Percentiles rank a stretch among this genome's conserved stretches.
These are phyloP conservation scores for Falco punctatus DNA, from an alignment of 2,113 vertebrate genomes.

Conservation along the genomic window DNA sequence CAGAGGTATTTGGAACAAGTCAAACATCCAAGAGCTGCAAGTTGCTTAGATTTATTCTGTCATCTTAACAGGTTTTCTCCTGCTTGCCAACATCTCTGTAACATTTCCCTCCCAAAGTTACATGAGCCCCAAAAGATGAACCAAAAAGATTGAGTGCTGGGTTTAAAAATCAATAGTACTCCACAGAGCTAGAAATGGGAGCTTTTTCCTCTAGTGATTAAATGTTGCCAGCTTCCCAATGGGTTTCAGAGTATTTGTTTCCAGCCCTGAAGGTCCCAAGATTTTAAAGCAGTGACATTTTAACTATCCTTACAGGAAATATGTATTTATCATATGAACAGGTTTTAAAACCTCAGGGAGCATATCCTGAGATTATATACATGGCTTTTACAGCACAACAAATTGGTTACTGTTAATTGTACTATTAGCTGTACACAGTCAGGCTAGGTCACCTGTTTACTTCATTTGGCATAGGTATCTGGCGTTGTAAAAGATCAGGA, in stretches of 20 bases:
- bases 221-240: neutral
- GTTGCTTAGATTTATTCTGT: neutral
- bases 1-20: neutral
- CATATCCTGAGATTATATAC: neutral
- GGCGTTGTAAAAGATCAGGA: neutral
- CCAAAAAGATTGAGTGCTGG: neutral
- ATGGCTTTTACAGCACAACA: neutral
- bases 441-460: neutral
- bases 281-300: neutral
- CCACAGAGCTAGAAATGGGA: neutral
- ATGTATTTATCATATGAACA: neutral
- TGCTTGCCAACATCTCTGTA: neutral
- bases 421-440: neutral
- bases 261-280: neutral
- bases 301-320: slow-evolving; percentile 12
- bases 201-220: neutral
- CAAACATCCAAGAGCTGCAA: neutral
- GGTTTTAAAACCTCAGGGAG: neutral
- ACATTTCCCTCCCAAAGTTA: neutral
- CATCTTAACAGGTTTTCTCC: neutral
- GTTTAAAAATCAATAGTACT: neutral
- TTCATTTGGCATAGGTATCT: neutral
- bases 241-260: neutral
- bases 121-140: neutral
- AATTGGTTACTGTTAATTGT: slow-evolving; percentile 8